These are phyloP conservation scores for Probosciger aterrimus DNA, from an alignment of 2,113 vertebrate genomes.

Conservation along the genomic window DNA sequence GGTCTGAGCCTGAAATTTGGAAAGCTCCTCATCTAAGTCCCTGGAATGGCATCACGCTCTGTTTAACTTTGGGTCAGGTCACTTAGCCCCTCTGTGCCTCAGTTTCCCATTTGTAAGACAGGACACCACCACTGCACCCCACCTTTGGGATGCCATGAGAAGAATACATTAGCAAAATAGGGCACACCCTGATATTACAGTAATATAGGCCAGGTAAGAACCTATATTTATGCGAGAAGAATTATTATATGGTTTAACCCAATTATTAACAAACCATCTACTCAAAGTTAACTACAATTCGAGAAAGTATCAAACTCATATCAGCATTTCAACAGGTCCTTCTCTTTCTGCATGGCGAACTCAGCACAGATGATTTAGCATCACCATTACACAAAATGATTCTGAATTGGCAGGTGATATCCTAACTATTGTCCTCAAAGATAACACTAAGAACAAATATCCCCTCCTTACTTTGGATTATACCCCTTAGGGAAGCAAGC, in stretches of 20 bases:
- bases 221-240: neutral
- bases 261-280: neutral
- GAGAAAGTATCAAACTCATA: neutral
- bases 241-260: neutral
- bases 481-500: neutral
- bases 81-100: neutral
- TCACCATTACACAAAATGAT: rapidly evolving
- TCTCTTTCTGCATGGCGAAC: neutral
- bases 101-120: neutral
- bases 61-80: neutral
- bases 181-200: neutral
- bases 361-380: neutral
- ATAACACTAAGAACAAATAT: neutral
- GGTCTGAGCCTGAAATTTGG: neutral
- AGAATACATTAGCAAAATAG: neutral
- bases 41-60: neutral
- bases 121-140: neutral
- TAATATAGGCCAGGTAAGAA: neutral
- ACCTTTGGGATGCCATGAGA: neutral
- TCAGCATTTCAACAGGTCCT: neutral
- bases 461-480: neutral
- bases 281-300: neutral
- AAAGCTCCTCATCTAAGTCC: neutral
- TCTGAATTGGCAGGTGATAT: neutral
- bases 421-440: neutral